Percentiles rank a stretch among this genome's conserved stretches.
Conservation (phyloP, 2,113 vertebrate species). For the Phylloscopus whistleri region DNA sequence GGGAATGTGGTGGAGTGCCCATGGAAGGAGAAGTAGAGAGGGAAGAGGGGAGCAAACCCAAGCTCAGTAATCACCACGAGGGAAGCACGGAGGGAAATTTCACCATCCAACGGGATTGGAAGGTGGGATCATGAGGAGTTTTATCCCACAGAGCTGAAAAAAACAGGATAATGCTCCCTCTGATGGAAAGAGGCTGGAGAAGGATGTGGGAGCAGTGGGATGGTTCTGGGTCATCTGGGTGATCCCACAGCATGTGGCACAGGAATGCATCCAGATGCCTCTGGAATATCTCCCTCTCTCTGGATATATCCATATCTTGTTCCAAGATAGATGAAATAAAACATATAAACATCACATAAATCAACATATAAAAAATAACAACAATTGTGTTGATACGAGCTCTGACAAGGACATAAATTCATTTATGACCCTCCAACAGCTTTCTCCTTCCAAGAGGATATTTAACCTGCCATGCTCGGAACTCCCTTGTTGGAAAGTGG, state of each 20-base stretch:
- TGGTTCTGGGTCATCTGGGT: not conserved
- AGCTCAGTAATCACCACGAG: fast-evolving
- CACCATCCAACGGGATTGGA: fast-evolving
- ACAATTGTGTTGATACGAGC: fast-evolving
- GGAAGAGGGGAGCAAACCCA: not conserved
- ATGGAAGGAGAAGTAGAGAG: not conserved
- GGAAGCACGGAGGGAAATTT: not conserved
- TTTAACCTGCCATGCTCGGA: not conserved
- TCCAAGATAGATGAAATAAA: not conserved
- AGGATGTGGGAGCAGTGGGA: not conserved
- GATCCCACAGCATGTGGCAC: not conserved
- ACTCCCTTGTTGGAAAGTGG: not conserved
- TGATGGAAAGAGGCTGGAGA: not conserved
- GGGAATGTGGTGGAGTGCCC: fast-evolving
- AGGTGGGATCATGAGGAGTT: not conserved
- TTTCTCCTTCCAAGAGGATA: not conserved
- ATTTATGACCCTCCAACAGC: not conserved
- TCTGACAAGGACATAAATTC: not conserved
- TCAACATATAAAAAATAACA: not conserved
- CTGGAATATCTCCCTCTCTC: not conserved
- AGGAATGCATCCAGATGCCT: not conserved
- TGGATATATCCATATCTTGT: not conserved
- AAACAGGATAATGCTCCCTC: not conserved
- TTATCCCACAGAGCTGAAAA: not conserved
- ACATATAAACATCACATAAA: not conserved